Evolutionary conservation across 2,113 vertebrate genomes (phyloP), one percentile per base, ranked within the genome.

Genomic region (Hipposideros armiger): DNA sequence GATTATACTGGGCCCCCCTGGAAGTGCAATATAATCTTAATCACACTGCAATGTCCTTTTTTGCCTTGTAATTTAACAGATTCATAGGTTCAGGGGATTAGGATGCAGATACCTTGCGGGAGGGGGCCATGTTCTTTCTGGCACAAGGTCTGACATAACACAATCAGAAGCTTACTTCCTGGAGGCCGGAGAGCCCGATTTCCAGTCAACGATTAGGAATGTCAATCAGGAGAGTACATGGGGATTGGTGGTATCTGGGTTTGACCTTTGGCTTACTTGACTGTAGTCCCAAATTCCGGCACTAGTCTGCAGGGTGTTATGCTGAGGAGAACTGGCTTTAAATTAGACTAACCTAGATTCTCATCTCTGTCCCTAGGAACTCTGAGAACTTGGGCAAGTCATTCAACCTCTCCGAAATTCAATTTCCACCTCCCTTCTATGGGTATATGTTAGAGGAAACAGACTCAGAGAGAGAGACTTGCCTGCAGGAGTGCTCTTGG

Each of bases 181-280:
- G 4, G 62, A 52, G 74, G 69, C 60, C 30, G 72, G 40, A 70
- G 13, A 93, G 11, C 56, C 52, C 74, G 24, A 88, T 69, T 47
- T 82, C 24, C 36, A 60, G 26, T 28, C 1, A 11, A 22, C 0
- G 7, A 42, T 62, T 86, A 92, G 45, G 22, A 74, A 76, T 78
- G 91, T 95, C 74, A 72, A 89, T 82, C 26, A 69, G 15, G 30
- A 69, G 14, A 60, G 20, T 73, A 42, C 40, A 17, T 14, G 16
- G 15, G 11, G 20, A 42, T 81, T 83, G 26, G 50, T 36, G 11
- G 5, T 15, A n/a, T 89, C 19, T 90, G 28, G 4, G 8, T 60
- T 66, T 96, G 62, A 84, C 54, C 11, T 96, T 82, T 84, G 66
- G 60, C 7, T 73, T 86, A 60, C 19, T 88, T n/a, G 4, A 85